Base-by-base conservation (phyloP, 2,113 vertebrate species). In the Phasianus colchicus region DNA sequence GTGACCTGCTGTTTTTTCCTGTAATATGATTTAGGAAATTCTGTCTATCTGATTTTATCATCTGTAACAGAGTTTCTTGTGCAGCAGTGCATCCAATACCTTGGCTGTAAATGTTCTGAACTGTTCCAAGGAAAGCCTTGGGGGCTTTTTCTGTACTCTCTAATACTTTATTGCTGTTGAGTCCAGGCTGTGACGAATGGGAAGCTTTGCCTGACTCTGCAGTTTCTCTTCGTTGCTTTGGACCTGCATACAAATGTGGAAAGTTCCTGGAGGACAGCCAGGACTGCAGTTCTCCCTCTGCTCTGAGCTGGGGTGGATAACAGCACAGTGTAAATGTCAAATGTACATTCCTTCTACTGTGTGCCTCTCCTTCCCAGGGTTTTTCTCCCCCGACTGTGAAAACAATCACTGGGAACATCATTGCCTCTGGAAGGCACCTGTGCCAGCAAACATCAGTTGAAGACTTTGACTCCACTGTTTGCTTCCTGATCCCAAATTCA, bases 211-310 rank as follows among this genome's bases (percentile, higher is more conserved):
- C 90, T 95, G 86, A 91, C 72, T 89, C 69, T 76, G 93, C 94
- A 94, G 76, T 95, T 92, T 84, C 64, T 94, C 47, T 89, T 20
- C 9, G 29, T 93, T 0, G 0, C 43, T 78, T 27, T 81, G 80
- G 83, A 86, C 77, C 66, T 0, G 90, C 89, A 95, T 92, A 88
- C 83, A 95, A 96, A 95, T 91, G 93, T 36, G 3, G 83, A 88
- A 78, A 70, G 58, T 81, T 85, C 84, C 30, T 95, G 94, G 90
- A 58, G 83, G 86, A 83, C 90, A 66, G 93, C 96, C 96, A 97
- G 89, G 85, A 57, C 93, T 95, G 93, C 93, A 91, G 73, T 88
- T 82, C 65, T 94, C 38, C 47, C 36, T 54, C 38, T 48, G 14
- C 13, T 22, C 32, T 34, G 57, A 36, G 52, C 52, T 5, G 6